Base-by-base conservation (phyloP, 2,797 vertebrate species). In the Anguilla anguilla region DNA sequence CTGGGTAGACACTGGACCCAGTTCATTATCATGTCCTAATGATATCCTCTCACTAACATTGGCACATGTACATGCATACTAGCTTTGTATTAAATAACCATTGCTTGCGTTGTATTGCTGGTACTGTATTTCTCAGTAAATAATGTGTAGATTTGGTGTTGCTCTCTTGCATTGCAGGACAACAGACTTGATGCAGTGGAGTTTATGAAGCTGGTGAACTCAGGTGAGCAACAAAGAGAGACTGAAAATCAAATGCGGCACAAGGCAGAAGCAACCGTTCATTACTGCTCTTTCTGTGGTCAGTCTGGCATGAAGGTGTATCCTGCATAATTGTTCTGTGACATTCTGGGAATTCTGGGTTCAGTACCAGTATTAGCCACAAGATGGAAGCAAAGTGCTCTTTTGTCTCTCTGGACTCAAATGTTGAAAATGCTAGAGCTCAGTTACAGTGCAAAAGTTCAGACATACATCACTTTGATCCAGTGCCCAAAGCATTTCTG, bases 141-240 rank as follows among this genome's bases (percentile, higher is more conserved):
- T 67, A 6, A 28, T 67, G 7, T n/a, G 64, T 67, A n/a, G 2
- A 25, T 25, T 82, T 82, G 43, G 51, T 51, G 67, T 53, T 86
- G 3, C 43, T 92, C 7, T 91, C 17, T 91, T 13, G 90, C 17
- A 7, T 13, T 0, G 2, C 91, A 97, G 96, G 95, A 96, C 89
- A 92, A 95, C 90, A 94, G 87, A 81, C 89, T 97, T 89, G 91
- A 94, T 10, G 91, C 92, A 31, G 91, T 93, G 90, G 92, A 95
- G 72, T 88, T 96, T 83, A 94, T 93, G 94, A 92, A 92, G 86
- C 91, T 97, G 86, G 86, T 96, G 11, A 96, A 96, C 91, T 92
- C 95, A 94, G 96, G 96, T 97, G 39, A 86, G 91, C 72, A 7
- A 69, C 2, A 17, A 19, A n/a, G 17, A 39, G 53, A 61, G n/a